Percentiles rank a stretch among this genome's conserved stretches.
phyloP scores from a whole-genome alignment of 2,888 invertebrate genomes.

The Congeria kusceri region DNA sequence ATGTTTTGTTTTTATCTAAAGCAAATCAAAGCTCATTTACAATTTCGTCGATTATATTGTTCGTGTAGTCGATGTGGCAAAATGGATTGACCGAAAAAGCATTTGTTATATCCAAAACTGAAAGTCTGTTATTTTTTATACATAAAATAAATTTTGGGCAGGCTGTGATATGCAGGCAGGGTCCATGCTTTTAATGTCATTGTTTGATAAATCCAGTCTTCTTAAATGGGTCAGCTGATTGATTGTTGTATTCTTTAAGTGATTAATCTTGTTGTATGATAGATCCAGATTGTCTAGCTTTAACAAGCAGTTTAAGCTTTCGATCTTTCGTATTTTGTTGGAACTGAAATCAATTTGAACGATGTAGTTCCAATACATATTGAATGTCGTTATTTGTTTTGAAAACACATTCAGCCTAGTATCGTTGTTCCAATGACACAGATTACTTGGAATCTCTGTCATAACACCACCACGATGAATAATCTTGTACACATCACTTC shows the following conservation, averaged over 20 bases:
- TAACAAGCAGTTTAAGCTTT: constrained; percentile 30
- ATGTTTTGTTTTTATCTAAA: constrained; percentile 22
- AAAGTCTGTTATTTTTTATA: constrained; percentile 27
- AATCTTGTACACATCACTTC: constrained; percentile 19
- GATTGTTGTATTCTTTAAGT: constrained; percentile 36
- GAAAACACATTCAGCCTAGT: constrained; percentile 1
- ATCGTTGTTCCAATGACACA: constrained; percentile 43
- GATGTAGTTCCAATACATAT: constrained; percentile 12
- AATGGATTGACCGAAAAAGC: constrained; percentile 38
- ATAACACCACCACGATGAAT: constrained; percentile 8
- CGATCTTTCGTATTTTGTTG: constrained; percentile 34
- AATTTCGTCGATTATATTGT: constrained; percentile 21
- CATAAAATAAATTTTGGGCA: constrained; percentile 9
- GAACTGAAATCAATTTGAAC: constrained; percentile 23
- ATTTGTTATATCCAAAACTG: constrained; percentile 33
- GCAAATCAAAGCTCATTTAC: constrained; percentile 23
- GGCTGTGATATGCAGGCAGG: constrained; percentile 16
- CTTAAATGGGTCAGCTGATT: constrained; percentile 27
- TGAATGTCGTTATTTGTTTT: neutral
- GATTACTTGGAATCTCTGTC: constrained; percentile 45
- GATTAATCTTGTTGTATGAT: constrained; percentile 10
- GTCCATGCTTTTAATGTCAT: constrained; percentile 29
- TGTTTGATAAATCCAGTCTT: constrained; percentile 17
- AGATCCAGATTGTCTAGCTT: constrained; percentile 26
- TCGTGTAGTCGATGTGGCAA: constrained; percentile 20